A percentile compares a stretch with the other conserved stretches of the same genome.
phyloP scores from a whole-genome alignment of 1,140 invertebrate genomes.

The Drosophila santomea region DNA sequence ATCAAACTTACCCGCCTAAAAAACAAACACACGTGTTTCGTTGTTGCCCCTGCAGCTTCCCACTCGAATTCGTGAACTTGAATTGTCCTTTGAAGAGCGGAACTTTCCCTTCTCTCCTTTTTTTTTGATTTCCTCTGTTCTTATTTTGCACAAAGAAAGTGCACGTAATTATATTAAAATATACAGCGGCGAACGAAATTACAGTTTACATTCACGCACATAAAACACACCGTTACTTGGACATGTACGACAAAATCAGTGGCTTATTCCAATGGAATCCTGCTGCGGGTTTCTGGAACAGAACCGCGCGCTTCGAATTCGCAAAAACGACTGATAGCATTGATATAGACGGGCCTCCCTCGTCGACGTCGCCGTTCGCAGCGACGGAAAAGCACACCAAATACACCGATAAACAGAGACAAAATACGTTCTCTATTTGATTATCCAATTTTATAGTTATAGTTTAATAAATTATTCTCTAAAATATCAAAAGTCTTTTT shows the following conservation, averaged over 20 bases:
- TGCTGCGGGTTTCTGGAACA: constrained; percentile 18
- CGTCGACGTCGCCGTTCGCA: constrained; percentile 51
- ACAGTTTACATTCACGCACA: constrained; percentile 49
- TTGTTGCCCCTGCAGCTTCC: constrained; percentile 50
- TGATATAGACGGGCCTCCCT: constrained; percentile 78
- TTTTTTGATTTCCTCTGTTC: not conserved
- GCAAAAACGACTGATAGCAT: constrained; percentile 78
- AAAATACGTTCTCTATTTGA: not conserved
- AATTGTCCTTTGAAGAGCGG: constrained; percentile 59
- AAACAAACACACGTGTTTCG: constrained; percentile 28
- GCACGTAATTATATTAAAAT: constrained; percentile 71
- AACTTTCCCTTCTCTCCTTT: constrained; percentile 3
- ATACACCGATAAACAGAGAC: constrained; percentile 5
- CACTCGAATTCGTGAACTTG: constrained; percentile 65
- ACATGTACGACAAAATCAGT: constrained; percentile 52
- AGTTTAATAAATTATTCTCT: not conserved
- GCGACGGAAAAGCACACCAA: constrained; percentile 12
- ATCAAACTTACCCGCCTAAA: constrained; percentile 60
- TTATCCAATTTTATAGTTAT: not conserved
- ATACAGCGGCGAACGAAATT: constrained; percentile 67
- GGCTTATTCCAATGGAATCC: constrained; percentile 29
- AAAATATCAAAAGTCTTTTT: not conserved
- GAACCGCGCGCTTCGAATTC: constrained; percentile 75
- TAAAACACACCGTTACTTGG: constrained; percentile 41
- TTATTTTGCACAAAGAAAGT: constrained; percentile 49